These are phyloP conservation scores for Eurystomus gularis DNA, from an alignment of 2,113 vertebrate species.

Conservation along the genomic window DNA sequence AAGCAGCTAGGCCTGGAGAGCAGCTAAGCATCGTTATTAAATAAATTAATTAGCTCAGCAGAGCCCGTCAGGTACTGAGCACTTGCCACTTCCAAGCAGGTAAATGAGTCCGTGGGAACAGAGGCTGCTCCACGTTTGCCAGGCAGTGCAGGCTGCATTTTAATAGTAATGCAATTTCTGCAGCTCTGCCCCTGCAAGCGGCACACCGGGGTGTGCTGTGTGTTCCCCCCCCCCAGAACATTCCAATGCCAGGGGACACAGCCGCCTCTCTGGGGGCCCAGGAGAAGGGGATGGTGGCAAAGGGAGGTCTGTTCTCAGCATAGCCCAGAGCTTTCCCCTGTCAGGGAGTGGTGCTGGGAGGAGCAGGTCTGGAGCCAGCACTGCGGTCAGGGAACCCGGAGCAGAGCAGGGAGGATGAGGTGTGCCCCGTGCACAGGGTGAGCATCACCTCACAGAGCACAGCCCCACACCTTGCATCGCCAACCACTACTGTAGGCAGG, in stretches of 20 bases:
- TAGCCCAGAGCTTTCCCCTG: not conserved
- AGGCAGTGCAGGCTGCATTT: not conserved
- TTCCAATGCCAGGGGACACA: fast-evolving
- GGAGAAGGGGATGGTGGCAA: not conserved
- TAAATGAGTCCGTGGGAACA: constrained; percentile 66
- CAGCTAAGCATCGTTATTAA: constrained; percentile 57
- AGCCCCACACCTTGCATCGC: fast-evolving
- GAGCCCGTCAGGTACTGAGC: constrained; percentile 59
- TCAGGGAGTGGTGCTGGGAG: too few species aligned
- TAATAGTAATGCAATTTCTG: not conserved
- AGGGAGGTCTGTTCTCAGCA: not conserved
- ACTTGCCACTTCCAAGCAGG: constrained; percentile 64
- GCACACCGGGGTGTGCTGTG: fast-evolving
- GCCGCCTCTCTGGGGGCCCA: not conserved
- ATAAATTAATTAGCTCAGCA: constrained; percentile 66
- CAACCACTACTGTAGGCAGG: not conserved
- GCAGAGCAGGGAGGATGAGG: not conserved
- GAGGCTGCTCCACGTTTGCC: constrained; percentile 4
- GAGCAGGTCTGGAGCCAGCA: not conserved
- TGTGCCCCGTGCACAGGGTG: not conserved
- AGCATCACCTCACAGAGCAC: not conserved
- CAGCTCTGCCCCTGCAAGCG: not conserved
- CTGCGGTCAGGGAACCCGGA: not conserved
- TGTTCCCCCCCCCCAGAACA: not conserved
- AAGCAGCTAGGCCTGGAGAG: constrained; percentile 56